A percentile compares a stretch with the other conserved stretches of the same genome.
Conservation (phyloP, 2,113 vertebrate genomes). For the Tachysurus fulvidraco region DNA sequence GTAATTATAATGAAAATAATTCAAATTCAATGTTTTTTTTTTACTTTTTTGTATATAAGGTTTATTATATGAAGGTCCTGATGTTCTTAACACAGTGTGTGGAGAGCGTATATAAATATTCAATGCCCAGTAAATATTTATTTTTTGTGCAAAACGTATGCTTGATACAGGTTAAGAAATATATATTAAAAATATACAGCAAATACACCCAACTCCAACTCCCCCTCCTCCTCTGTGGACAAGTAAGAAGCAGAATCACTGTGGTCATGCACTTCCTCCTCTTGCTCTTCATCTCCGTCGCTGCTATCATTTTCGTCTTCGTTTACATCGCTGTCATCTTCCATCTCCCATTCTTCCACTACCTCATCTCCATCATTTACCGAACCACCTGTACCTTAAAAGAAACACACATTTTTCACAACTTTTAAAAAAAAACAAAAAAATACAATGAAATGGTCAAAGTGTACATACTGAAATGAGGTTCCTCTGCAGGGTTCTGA, state of each 20-base stretch:
- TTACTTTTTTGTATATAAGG: too few relatives aligned
- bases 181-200: background rate
- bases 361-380: constrained; percentile 33
- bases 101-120: background rate
- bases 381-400: constrained; percentile 36
- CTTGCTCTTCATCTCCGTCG: constrained; percentile 54
- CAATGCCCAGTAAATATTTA: background rate
- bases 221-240: constrained; percentile 55
- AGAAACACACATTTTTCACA: background rate
- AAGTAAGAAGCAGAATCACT: constrained; percentile 52
- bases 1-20: too few relatives aligned
- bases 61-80: too few relatives aligned
- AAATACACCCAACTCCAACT: constrained; percentile 7
- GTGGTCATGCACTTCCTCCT: constrained; percentile 37
- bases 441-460: too few relatives aligned
- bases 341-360: constrained; percentile 39
- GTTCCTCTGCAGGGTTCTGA: too few relatives aligned
- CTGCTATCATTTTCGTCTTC: constrained; percentile 56
- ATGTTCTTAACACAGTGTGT: background rate
- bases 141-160: background rate
- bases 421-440: background rate
- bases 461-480: too few relatives aligned
- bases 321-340: constrained; percentile 50
- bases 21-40: too few relatives aligned
- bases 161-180: background rate